Evolutionary conservation across 2,888 invertebrate genomes (phyloP).

Genomic region (Oscheius sp.): DNA sequence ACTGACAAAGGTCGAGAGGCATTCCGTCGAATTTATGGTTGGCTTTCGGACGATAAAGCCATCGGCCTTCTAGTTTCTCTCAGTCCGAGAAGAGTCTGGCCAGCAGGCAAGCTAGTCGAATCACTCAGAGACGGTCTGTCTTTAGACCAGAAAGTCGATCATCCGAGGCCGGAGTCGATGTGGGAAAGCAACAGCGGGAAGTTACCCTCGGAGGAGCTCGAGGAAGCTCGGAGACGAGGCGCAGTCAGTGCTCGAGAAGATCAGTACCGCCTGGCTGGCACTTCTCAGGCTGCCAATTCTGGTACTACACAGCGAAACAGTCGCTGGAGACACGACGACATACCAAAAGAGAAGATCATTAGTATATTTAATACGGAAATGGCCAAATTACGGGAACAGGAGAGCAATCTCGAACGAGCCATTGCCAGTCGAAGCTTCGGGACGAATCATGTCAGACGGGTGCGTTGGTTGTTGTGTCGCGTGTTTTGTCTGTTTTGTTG

Average conservation of each 20-base stretch:
- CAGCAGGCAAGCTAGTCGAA: constrained; percentile 36
- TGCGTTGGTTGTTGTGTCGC: neutral
- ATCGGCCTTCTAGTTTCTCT: constrained; percentile 96
- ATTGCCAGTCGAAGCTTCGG: constrained; percentile 41
- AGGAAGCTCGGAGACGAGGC: constrained; percentile 15
- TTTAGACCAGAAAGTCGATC: constrained; percentile 64
- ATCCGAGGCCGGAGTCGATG: constrained; percentile 67
- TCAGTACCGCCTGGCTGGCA: constrained; percentile 48
- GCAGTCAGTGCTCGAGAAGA: constrained; percentile 51
- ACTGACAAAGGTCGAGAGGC: constrained; percentile 99
- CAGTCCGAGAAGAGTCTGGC: constrained; percentile 69
- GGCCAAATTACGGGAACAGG: constrained; percentile 85
- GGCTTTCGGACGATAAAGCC: constrained; percentile 97
- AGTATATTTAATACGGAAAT: constrained; percentile 94
- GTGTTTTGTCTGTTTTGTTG: neutral
- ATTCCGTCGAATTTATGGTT: constrained; percentile 98
- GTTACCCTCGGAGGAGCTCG: constrained; percentile 33
- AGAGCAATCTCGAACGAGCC: constrained; percentile 52
- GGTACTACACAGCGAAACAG: constrained; percentile 73
- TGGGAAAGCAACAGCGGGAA: constrained; percentile 48
- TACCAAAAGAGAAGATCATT: constrained; percentile 94
- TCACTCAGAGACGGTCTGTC: neutral
- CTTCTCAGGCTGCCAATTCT: constrained; percentile 43
- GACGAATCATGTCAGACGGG: constrained; percentile 24
- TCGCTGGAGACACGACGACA: constrained; percentile 89